Percentiles rank a stretch among this genome's conserved stretches.
These are phyloP conservation scores for Dynastes maya DNA, from an alignment of 2,888 invertebrate genomes.

Conservation along the genomic window DNA sequence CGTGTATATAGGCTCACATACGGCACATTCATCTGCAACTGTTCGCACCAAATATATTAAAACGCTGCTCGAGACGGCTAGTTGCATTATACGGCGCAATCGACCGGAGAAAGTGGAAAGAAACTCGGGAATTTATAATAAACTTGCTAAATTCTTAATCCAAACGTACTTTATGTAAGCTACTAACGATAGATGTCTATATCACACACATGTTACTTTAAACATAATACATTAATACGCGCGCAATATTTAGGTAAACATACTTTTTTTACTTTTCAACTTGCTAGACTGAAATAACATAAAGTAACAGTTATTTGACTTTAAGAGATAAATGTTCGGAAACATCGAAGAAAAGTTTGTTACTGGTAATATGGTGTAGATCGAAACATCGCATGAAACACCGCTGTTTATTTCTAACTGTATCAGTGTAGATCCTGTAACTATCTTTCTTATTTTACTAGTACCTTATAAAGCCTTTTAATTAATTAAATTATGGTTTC, in stretches of 20 bases:
- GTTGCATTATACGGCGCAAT: constrained; percentile 21
- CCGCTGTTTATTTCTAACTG: too few relatives aligned
- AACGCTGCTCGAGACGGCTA: constrained; percentile 18
- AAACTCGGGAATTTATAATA: constrained; percentile 44
- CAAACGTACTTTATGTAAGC: background rate
- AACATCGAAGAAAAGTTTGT: too few relatives aligned
- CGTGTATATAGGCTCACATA: background rate
- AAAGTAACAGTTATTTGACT: too few relatives aligned
- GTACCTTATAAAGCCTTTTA: too few relatives aligned
- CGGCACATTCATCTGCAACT: constrained; percentile 6
- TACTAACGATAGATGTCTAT: background rate
- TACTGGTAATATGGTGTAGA: too few relatives aligned
- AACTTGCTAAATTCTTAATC: constrained; percentile 27
- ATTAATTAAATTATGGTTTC: too few relatives aligned
- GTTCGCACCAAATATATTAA: constrained; percentile 41
- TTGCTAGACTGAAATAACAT: too few relatives aligned
- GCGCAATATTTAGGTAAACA: background rate
- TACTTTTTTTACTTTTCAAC: too few relatives aligned
- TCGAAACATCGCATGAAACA: too few relatives aligned
- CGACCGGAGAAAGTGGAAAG: constrained; percentile 41
- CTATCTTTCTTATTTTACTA: too few relatives aligned
- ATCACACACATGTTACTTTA: background rate
- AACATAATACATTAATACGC: background rate
- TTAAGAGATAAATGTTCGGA: too few relatives aligned
- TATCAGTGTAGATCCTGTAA: too few relatives aligned